A percentile compares a stretch with the other conserved stretches of the same genome.
Evolutionary conservation across 2,888 invertebrate species (phyloP).

Genomic region (Achlya flavicornis): DNA sequence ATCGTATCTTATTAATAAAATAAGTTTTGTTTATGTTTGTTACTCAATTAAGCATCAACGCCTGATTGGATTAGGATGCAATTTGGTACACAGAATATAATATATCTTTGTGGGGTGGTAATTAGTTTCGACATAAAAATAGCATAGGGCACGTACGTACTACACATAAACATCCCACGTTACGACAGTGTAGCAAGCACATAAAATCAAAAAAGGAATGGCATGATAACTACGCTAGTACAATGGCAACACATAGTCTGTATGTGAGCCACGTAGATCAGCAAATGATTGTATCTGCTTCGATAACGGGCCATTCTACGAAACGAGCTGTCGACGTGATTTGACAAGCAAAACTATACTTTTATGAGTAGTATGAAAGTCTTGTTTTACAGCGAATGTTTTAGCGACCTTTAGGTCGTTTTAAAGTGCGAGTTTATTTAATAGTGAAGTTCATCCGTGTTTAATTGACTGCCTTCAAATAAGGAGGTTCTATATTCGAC

Average conservation of each 20-base stretch:
- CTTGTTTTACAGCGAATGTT: neutral
- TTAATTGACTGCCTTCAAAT: no score
- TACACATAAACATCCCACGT: no score
- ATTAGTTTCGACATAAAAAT: no score
- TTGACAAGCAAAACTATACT: constrained; percentile 16
- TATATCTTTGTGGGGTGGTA: no score
- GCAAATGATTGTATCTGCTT: neutral
- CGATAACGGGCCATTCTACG: neutral
- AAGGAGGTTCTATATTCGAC: no score
- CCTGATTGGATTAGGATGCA: no score
- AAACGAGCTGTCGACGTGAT: constrained; percentile 13
- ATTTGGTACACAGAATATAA: no score
- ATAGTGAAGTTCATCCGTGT: constrained; percentile 14
- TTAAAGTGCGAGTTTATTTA: constrained; percentile 23
- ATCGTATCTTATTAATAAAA: no score
- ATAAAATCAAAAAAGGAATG: neutral
- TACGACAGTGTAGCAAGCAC: neutral
- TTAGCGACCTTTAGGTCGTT: neutral
- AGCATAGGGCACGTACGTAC: no score
- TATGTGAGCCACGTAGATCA: neutral
- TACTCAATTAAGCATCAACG: no score
- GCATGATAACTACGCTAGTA: neutral
- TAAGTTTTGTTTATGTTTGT: no score
- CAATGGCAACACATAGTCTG: neutral
- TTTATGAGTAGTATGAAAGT: constrained; percentile 19